Percentiles rank a stretch among this genome's conserved stretches.
These are phyloP conservation scores for Ferrisia virgata DNA, from an alignment of 2,888 invertebrate genomes.

Conservation along the genomic window DNA sequence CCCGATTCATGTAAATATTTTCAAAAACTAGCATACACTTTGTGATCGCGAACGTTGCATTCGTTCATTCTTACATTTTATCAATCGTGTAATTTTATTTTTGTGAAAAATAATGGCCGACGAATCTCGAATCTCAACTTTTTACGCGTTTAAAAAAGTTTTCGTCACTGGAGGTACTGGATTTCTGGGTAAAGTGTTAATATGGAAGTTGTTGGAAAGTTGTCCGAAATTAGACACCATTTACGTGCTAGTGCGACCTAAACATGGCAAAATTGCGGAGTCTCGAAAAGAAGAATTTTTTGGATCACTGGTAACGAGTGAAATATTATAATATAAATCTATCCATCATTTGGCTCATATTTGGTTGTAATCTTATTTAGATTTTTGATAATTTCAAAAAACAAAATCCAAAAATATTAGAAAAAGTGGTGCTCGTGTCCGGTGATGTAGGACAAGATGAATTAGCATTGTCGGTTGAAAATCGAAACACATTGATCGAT, in stretches of 20 bases:
- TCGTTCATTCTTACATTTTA: too few relatives aligned
- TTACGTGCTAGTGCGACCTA: background rate
- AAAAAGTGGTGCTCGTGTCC: constrained; percentile 70
- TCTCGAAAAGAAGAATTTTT: background rate
- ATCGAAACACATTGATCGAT: constrained; percentile 61
- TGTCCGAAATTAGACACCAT: background rate
- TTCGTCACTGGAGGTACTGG: background rate
- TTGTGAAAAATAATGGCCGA: background rate
- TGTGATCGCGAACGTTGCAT: too few relatives aligned
- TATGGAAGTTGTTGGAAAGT: background rate
- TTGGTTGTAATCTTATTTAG: too few relatives aligned
- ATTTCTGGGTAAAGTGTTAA: background rate
- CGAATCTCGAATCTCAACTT: background rate
- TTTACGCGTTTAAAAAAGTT: background rate
- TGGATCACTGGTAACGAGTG: constrained; percentile 53
- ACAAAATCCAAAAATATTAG: constrained; percentile 65
- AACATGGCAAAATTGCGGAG: background rate
- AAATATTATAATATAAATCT: too few relatives aligned
- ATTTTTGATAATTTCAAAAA: constrained; percentile 57
- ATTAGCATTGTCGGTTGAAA: constrained; percentile 63
- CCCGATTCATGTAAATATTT: too few relatives aligned
- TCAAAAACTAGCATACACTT: too few relatives aligned
- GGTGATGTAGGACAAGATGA: constrained; percentile 71
- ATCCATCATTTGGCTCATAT: too few relatives aligned
- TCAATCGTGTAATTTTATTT: too few relatives aligned